Percentiles rank a stretch among this genome's conserved stretches.
Conservation (phyloP, 2,797 vertebrate species). For the Acanthopagrus latus region DNA sequence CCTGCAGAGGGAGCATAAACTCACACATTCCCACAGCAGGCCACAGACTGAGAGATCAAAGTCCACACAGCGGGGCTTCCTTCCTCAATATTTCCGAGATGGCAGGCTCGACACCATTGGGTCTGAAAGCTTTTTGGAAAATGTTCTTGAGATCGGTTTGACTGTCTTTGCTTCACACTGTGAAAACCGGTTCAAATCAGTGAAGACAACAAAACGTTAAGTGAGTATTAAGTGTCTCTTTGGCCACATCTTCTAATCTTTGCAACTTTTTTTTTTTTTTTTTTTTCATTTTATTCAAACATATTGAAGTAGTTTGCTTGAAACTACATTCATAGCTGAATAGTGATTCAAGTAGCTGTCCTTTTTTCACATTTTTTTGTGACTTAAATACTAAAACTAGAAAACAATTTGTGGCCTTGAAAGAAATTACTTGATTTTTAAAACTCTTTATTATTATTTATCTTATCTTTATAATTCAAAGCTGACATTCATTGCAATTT, state of each 20-base stretch:
- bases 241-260: not conserved
- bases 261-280: not conserved
- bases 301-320: no score
- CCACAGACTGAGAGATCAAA: conserved; percentile 59
- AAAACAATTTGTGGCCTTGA: no score
- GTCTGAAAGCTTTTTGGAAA: conserved; percentile 47
- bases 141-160: conserved; percentile 5
- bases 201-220: conserved; percentile 4
- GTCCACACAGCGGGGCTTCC: conserved; percentile 41
- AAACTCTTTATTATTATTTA: no score
- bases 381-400: no score
- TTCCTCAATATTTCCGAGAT: conserved; percentile 45
- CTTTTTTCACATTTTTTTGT: no score
- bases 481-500: no score
- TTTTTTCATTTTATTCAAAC: not conserved
- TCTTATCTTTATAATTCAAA: no score
- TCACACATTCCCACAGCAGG: conserved; percentile 64
- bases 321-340: no score
- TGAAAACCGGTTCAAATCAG: conserved; percentile 4
- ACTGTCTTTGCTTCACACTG: conserved; percentile 9
- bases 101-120: conserved; percentile 35
- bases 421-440: no score
- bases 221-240: not conserved
- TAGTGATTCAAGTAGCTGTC: no score
- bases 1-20: conserved; percentile 75